Base-by-base conservation (phyloP, 2,888 invertebrate genomes). In the Augiades crinisus region DNA sequence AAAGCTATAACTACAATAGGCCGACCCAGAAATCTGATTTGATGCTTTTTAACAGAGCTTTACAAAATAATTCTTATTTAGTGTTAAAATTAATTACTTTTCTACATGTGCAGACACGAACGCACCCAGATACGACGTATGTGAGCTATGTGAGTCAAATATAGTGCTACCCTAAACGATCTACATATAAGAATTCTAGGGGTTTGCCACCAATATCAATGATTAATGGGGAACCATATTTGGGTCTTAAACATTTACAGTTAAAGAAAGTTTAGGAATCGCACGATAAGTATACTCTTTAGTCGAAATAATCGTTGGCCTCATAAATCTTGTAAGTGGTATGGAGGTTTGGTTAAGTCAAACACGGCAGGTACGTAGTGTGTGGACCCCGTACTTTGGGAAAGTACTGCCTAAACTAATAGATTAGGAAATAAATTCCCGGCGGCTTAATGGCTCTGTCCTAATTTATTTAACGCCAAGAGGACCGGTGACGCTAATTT, bases 381-480 rank as follows among this genome's bases (percentile, higher is more conserved):
- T 51, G 37, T 44, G 47, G 44, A 44, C 37, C 12, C n/a, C 40
- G 24, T 19, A 49, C 37, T 47, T 51, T 31, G 8, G 19, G 40
- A 53, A 47, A 47, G 47, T 37, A 53, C 43, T 21, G 38, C 50
- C 41, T 52, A 50, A 63, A 62, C 61, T 77, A 75, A 75, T 72
- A 76, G 73, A 76, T 75, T 71, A 73, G 67, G 70, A 71, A 76
- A 77, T 73, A 72, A 74, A 79, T 75, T 76, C 68, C 67, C 41
- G 69, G 61, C 46, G 59, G 72, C 73, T 75, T 80, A 80, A 79
- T 78, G 73, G 75, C 65, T 70, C 67, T 68, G 68, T 70, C 71
- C 70, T 80, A 78, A 83, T 81, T 81, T 77, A 79, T 78, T 81
- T 79, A 78, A 70, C 72, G 72, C 73, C 75, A 70, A 68, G 70